phyloP scores from a whole-genome alignment of 2,113 vertebrate genomes.

The Apodemus speciosus region DNA sequence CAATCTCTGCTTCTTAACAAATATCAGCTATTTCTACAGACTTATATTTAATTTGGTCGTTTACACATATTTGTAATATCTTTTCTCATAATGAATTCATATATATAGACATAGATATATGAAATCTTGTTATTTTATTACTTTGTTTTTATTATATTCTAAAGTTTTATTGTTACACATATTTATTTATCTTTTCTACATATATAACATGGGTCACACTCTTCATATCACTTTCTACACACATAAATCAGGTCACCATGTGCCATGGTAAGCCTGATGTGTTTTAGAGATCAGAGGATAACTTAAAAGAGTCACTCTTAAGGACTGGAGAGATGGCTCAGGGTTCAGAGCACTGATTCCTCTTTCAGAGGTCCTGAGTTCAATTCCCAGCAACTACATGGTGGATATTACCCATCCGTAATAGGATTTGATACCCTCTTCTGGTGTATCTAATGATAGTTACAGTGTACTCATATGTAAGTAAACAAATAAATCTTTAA shows the following conservation, averaged over 20 bases:
- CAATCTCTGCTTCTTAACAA: background rate
- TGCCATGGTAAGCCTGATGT: background rate
- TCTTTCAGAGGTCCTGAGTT: no score
- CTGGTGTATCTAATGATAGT: no score
- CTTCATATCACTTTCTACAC: background rate
- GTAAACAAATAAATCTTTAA: no score
- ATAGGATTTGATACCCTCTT: no score
- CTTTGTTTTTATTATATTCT: background rate
- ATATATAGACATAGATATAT: background rate
- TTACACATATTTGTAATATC: background rate
- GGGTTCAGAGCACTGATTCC: no score
- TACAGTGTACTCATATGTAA: no score
- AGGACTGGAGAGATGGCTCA: no score
- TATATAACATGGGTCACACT: background rate
- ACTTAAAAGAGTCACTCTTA: background rate
- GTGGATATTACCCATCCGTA: no score
- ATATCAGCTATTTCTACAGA: background rate
- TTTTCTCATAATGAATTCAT: background rate
- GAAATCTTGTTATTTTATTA: background rate
- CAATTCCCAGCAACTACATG: no score
- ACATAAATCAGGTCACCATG: background rate
- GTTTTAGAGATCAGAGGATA: background rate
- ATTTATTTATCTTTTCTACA: background rate
- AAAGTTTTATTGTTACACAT: background rate
- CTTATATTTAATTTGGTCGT: background rate